These are phyloP conservation scores for Anneissia japonica DNA, from an alignment of 35 echinoderm and acorn worm species.

Conservation along the genomic window DNA sequence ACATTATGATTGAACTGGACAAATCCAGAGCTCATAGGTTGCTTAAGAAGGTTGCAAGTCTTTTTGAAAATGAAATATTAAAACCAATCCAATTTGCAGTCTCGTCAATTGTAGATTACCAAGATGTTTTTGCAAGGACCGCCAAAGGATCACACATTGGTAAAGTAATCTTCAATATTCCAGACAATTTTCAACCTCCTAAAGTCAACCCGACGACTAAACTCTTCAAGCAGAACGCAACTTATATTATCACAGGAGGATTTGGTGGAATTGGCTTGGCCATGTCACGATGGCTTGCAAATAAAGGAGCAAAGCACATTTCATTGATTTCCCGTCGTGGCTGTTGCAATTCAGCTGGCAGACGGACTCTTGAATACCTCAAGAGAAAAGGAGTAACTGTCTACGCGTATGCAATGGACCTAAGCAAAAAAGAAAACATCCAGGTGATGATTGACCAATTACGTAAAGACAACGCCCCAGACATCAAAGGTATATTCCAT, in stretches of 20 bases:
- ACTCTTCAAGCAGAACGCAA: slow-evolving; percentile 56
- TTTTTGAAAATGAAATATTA: slow-evolving; percentile 17
- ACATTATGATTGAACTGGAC: slow-evolving; percentile 28
- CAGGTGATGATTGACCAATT: neutral
- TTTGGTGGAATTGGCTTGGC: slow-evolving; percentile 60
- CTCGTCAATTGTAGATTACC: slow-evolving; percentile 25
- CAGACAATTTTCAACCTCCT: slow-evolving; percentile 34
- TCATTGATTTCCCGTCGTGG: slow-evolving; percentile 40
- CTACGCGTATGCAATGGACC: slow-evolving; percentile 25
- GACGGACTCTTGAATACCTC: slow-evolving; percentile 36
- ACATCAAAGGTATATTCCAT: slow-evolving; percentile 58
- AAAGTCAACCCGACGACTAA: slow-evolving; percentile 22
- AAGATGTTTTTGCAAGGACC: slow-evolving; percentile 13
- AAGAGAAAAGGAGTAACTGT: slow-evolving; percentile 34
- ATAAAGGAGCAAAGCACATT: slow-evolving; percentile 65
- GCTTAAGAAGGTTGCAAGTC: slow-evolving; percentile 12
- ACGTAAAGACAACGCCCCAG: neutral
- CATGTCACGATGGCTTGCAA: slow-evolving; percentile 58
- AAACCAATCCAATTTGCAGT: slow-evolving; percentile 25
- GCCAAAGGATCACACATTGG: slow-evolving; percentile 35
- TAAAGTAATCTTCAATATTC: slow-evolving; percentile 41
- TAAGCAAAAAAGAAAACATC: slow-evolving; percentile 5
- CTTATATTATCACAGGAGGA: slow-evolving; percentile 73
- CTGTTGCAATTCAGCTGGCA: neutral
- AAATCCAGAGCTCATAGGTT: slow-evolving; percentile 13